These are phyloP conservation scores for Varecia variegata DNA, from an alignment of 2,797 vertebrate genomes.

Conservation along the genomic window DNA sequence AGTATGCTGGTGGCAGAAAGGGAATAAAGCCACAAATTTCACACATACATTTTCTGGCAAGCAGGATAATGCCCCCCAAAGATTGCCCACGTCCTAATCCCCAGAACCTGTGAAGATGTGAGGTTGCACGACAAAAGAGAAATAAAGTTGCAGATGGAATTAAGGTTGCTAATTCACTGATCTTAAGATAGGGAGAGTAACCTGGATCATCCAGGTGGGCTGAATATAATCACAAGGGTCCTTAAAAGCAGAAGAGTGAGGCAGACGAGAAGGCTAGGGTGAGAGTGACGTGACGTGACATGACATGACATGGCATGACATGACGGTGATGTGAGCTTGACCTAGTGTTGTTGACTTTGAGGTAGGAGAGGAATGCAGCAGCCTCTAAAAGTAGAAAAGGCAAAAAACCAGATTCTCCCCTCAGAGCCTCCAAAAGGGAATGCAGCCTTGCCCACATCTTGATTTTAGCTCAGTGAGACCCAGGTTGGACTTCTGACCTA, in stretches of 20 bases:
- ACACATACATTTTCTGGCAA: neutral
- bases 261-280: neutral
- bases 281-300: too few species aligned
- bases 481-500: neutral
- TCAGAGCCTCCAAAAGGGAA: neutral
- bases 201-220: neutral
- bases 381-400: neutral
- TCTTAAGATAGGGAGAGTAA: neutral
- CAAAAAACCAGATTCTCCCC: neutral
- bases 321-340: neutral
- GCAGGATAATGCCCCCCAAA: neutral
- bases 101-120: neutral
- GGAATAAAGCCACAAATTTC: constrained; percentile 6
- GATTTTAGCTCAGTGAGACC: neutral
- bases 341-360: neutral
- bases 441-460: neutral
- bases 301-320: too few species aligned
- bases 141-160: neutral
- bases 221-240: neutral
- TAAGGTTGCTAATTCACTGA: neutral
- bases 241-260: neutral
- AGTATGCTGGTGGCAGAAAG: neutral
- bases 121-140: neutral
- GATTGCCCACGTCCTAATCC: neutral
- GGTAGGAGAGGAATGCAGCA: neutral